Conservation (phyloP, 1,140 invertebrate genomes). For the Drosophila sturtevanti region DNA sequence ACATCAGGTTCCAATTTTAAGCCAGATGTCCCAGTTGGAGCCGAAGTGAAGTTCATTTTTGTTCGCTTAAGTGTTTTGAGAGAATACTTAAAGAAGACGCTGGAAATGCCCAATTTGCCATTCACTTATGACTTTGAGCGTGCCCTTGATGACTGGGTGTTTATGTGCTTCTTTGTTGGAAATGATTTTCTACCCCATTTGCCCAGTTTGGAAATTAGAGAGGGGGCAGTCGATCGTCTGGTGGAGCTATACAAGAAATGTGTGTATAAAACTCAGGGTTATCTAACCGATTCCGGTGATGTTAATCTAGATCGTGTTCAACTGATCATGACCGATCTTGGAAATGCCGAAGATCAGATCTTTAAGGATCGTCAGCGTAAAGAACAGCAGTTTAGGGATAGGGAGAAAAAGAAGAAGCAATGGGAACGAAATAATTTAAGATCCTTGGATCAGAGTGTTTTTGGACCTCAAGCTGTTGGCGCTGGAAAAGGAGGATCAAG, state of each 20-base stretch:
- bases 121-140: conserved; percentile 95
- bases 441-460: conserved; percentile 84
- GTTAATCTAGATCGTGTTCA: conserved; percentile 97
- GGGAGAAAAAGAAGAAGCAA: conserved; percentile 88
- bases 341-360: conserved; percentile 98
- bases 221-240: conserved; percentile 98
- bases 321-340: conserved; percentile 96
- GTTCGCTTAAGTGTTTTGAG: conserved; percentile 95
- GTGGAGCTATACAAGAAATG: conserved; percentile 97
- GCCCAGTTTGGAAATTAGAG: conserved; percentile 98
- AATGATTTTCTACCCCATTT: conserved; percentile 99
- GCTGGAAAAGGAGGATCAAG: conserved; percentile 76
- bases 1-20: conserved; percentile 52
- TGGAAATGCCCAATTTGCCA: conserved; percentile 96
- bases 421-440: conserved; percentile 72
- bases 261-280: conserved; percentile 97
- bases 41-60: conserved; percentile 93
- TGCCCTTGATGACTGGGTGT: conserved; percentile 99
- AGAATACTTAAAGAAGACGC: conserved; percentile 96
- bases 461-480: conserved; percentile 88
- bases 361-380: conserved; percentile 95
- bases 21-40: conserved; percentile 84
- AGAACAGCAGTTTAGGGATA: conserved; percentile 91
- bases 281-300: conserved; percentile 96
- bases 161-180: conserved; percentile 99